Percentiles rank a stretch among this genome's conserved stretches.
These are phyloP conservation scores for Hirtodrosophila histrioides DNA, from an alignment of 2,888 invertebrate genomes.

Conservation along the genomic window DNA sequence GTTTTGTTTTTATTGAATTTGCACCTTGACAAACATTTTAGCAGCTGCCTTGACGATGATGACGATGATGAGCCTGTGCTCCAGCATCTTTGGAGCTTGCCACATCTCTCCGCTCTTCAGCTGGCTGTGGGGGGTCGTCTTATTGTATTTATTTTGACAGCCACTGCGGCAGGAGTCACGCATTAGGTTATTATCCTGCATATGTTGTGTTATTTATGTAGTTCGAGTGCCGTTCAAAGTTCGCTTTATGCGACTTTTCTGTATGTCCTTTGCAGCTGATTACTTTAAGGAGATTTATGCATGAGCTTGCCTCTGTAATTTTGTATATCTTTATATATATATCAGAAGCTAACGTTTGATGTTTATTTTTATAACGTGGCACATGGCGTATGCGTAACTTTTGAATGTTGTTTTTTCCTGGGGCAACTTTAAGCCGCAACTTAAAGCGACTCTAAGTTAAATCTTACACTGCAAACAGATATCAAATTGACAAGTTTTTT, in stretches of 20 bases:
- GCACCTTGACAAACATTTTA: conserved; percentile 76
- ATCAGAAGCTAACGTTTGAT: conserved; percentile 37
- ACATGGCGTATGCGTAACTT: conserved; percentile 45
- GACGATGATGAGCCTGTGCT: conserved; percentile 35
- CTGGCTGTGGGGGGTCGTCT: conserved; percentile 6
- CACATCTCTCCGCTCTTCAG: no score
- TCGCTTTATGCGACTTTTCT: conserved; percentile 28
- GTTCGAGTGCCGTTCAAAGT: conserved; percentile 25
- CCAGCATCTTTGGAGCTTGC: no score
- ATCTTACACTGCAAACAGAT: conserved; percentile 17
- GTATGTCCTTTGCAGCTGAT: conserved; percentile 26
- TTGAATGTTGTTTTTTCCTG: conserved; percentile 9
- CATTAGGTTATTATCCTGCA: conserved; percentile 56
- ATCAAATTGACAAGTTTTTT: conserved; percentile 66
- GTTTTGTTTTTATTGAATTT: conserved; percentile 78
- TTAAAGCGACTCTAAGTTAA: conserved; percentile 38
- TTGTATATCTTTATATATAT: conserved; percentile 16
- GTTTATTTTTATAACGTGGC: conserved; percentile 33
- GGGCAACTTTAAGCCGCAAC: conserved; percentile 35
- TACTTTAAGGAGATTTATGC: conserved; percentile 63
- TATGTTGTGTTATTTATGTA: conserved; percentile 55
- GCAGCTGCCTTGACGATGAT: conserved; percentile 52
- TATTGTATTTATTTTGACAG: conserved; percentile 77
- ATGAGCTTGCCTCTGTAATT: conserved; percentile 33
- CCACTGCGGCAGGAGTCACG: conserved; percentile 42